Evolutionary conservation across 2,797 vertebrate genomes (phyloP), one percentile per base, ranked within the genome.

Genomic region (Sebastes nivosus): DNA sequence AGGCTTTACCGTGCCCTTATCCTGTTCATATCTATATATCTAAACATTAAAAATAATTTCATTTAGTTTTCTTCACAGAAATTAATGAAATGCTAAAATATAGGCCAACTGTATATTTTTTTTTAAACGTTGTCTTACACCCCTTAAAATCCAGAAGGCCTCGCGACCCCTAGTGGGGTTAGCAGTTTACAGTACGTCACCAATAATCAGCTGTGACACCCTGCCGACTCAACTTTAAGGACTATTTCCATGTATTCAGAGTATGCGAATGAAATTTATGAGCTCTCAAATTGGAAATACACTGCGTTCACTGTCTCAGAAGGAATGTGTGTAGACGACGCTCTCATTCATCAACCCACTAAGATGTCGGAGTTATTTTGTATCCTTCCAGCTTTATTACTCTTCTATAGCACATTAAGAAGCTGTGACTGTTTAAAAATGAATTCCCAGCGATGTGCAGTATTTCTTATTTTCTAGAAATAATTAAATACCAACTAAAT

Each of bases 371-470:
- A 52, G 7, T 29, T 55, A 27, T 79, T 70, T 38, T 65, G 1
- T 50, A 18, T 75, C 34, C 7, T 59, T 77, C 52, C 25, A 14
- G 46, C 57, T 91, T 80, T 74, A 88, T 80, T 63, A 60, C 69
- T 57, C n/a, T 74, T 86, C 81, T 79, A 81, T 68, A 66, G 75
- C 66, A 75, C 77, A 89, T 88, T 83, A 75, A 63, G 34, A 85
- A 20, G 38, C 36, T 76, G 82, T 79, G 77, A 46, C 14, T 6
- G 9, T 50, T 77, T 38, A 69, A 73, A 66, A 80, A 2, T 14
- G n/a, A 12, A 61, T 59, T 71, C 74, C 22, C 64, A 60, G n/a
- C 6, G 27, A 71, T 70, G 12, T 50, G 66, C 36, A 22, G 24
- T 3, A 10, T n/a, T 34, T 36, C 8, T 34, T 66, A 50, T 73